Percentiles rank a stretch among this genome's conserved stretches.
Evolutionary conservation across 2,797 vertebrate genomes (phyloP).

Genomic region (Pantherophis alleghaniensis): DNA sequence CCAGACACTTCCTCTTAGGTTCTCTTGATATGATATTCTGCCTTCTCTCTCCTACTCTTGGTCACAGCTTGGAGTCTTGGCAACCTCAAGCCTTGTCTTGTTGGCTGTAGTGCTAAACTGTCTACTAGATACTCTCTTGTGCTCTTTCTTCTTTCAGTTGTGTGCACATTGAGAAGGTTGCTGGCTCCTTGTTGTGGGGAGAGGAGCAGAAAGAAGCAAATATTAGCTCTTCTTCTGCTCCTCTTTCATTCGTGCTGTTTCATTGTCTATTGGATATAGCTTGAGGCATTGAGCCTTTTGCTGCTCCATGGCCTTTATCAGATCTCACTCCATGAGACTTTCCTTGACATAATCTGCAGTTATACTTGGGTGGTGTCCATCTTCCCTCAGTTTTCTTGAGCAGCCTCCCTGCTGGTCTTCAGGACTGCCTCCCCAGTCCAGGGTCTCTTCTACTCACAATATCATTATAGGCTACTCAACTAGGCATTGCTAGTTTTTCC

Average conservation of each 20-base stretch:
- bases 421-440: background rate
- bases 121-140: background rate
- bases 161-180: background rate
- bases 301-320: background rate
- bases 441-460: background rate
- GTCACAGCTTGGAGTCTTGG: background rate
- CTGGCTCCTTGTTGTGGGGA: background rate
- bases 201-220: background rate
- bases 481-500: background rate
- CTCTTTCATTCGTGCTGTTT: background rate
- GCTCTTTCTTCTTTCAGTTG: background rate
- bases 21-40: background rate
- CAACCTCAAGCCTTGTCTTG: background rate
- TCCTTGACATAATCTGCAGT: background rate
- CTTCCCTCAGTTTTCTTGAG: background rate
- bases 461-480: background rate
- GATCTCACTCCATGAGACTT: background rate
- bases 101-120: background rate
- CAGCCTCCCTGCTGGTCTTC: background rate
- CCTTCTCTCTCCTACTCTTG: background rate
- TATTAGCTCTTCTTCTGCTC: background rate
- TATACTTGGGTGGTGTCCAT: background rate
- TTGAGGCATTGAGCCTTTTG: background rate
- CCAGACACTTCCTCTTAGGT: background rate
- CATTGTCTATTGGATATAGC: background rate